These are phyloP conservation scores for Poecilobothrus nobilitatus DNA, from an alignment of 2,888 invertebrate genomes.

Conservation along the genomic window DNA sequence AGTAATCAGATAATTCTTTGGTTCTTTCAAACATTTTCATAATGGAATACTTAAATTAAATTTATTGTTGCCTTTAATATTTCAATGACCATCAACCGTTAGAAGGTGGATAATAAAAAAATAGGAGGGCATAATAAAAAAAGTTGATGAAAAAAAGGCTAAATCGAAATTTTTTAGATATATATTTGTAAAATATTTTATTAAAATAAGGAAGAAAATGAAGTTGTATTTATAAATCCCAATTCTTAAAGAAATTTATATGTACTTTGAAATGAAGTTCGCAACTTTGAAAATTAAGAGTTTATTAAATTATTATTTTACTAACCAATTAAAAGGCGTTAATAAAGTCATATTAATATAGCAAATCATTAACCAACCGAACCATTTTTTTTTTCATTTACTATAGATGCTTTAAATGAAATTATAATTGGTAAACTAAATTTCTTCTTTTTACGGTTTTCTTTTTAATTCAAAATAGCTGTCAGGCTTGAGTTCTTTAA, in stretches of 20 bases:
- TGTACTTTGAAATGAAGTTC: background rate
- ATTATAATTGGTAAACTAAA: too few species aligned
- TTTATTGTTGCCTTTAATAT: background rate
- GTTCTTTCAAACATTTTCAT: background rate
- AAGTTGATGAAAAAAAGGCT: too few species aligned
- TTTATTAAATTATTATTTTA: background rate
- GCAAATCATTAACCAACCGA: too few species aligned
- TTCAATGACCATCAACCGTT: slow-evolving; percentile 1
- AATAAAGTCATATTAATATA: background rate
- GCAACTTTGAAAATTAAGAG: background rate
- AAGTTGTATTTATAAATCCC: too few species aligned
- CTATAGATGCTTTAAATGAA: too few species aligned
- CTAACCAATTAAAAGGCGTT: background rate
- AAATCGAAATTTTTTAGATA: too few species aligned
- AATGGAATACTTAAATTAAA: background rate
- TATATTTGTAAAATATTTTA: too few species aligned
- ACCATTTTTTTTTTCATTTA: too few species aligned
- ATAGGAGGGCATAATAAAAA: background rate
- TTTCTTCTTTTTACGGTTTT: too few species aligned
- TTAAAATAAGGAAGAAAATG: too few species aligned
- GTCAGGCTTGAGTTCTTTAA: too few species aligned
- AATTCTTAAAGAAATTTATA: background rate
- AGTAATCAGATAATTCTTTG: background rate
- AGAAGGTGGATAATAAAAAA: background rate
- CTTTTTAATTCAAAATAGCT: too few species aligned